Percentiles rank a stretch among this genome's conserved stretches.
Evolutionary conservation across 2,797 vertebrate species (phyloP).

Genomic region (Paedocypris micromegethes): DNA sequence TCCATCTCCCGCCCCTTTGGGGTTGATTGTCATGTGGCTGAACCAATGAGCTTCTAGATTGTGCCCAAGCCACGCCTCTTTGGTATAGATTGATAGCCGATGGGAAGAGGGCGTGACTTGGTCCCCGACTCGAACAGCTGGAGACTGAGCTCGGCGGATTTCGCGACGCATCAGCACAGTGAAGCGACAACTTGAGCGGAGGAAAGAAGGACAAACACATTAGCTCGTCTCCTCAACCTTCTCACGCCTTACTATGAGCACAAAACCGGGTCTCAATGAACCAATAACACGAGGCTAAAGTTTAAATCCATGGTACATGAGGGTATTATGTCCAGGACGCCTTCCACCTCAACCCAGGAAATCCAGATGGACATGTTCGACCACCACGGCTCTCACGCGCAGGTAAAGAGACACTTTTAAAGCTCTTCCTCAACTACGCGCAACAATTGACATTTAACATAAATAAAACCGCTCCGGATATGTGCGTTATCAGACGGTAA

Average conservation of each 20-base stretch:
- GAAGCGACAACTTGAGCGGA: constrained; percentile 32
- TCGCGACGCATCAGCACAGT: constrained; percentile 53
- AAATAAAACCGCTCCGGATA: background rate
- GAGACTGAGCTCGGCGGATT: constrained; percentile 53
- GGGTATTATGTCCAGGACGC: constrained; percentile 94
- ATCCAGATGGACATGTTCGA: constrained; percentile 98
- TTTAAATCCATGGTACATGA: constrained; percentile 95
- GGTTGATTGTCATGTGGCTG: too few species aligned
- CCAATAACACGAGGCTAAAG: constrained; percentile 57
- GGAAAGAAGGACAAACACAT: constrained; percentile 25
- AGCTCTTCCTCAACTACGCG: background rate
- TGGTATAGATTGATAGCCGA: constrained; percentile 57
- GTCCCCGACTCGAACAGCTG: constrained; percentile 61
- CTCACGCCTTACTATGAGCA: constrained; percentile 50
- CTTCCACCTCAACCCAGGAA: constrained; percentile 94
- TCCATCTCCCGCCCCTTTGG: too few species aligned
- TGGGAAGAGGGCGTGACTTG: constrained; percentile 64
- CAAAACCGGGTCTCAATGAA: constrained; percentile 48
- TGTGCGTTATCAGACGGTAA: background rate
- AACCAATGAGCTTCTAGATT: constrained; percentile 34
- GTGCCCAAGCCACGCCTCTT: constrained; percentile 28
- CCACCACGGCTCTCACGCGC: constrained; percentile 82
- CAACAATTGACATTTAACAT: background rate
- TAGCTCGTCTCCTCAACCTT: constrained; percentile 13
- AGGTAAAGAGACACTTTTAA: constrained; percentile 69